A percentile compares a stretch with the other conserved stretches of the same genome.
Evolutionary conservation across 1,140 invertebrate species (phyloP).

Genomic region (Phocides pigmalion): DNA sequence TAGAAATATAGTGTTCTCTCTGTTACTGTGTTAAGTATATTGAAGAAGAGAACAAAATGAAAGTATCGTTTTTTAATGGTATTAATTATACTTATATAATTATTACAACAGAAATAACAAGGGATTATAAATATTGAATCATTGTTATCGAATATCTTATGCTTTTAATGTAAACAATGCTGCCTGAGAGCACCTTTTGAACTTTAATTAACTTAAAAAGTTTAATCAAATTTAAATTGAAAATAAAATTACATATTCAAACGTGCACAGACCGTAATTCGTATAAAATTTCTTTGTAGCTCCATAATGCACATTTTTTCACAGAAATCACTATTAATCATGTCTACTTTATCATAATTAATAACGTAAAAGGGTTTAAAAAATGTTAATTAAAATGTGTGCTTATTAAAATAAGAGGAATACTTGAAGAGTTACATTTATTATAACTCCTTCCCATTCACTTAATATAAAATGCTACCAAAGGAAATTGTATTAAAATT

Average conservation of each 20-base stretch:
- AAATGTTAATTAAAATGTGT: slow-evolving; percentile 19
- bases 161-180: too few relatives aligned
- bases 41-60: background rate
- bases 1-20: background rate
- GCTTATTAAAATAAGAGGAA: background rate
- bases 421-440: background rate
- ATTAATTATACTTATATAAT: too few relatives aligned
- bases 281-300: background rate
- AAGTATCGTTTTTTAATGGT: background rate
- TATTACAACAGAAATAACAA: too few relatives aligned
- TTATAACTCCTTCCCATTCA: background rate
- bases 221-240: too few relatives aligned
- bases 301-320: slow-evolving; percentile 12
- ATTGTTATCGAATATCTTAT: too few relatives aligned
- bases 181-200: too few relatives aligned
- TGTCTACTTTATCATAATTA: slow-evolving; percentile 15
- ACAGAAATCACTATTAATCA: slow-evolving; percentile 5
- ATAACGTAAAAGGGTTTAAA: slow-evolving; percentile 16
- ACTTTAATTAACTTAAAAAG: too few relatives aligned
- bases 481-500: too few relatives aligned
- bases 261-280: too few relatives aligned
- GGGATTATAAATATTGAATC: too few relatives aligned
- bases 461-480: too few relatives aligned
- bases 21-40: background rate
- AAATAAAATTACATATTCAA: too few relatives aligned